Evolutionary conservation across 2,797 vertebrate species (phyloP).

Genomic region (Lacerta viridis): DNA sequence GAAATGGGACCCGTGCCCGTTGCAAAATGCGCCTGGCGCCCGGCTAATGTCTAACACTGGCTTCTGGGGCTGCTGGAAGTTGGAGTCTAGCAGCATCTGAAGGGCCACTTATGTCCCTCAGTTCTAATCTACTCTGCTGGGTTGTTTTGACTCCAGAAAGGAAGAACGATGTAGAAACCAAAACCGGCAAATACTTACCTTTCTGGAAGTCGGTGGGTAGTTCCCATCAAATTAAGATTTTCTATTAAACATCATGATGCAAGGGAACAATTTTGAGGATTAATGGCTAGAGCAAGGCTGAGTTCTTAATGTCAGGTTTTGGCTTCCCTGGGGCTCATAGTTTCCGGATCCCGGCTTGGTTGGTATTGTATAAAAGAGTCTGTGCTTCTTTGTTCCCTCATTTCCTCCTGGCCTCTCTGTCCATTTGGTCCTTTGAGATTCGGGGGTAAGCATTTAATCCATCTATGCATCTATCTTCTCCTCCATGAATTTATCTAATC

Average conservation of each 20-base stretch:
- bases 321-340: neutral
- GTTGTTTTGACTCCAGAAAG: neutral
- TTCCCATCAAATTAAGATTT: neutral
- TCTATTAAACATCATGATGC: neutral
- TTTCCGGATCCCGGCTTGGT: neutral
- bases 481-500: too few species aligned
- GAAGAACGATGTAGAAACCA: neutral
- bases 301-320: slow-evolving; percentile 25
- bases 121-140: too few species aligned
- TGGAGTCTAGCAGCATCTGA: too few species aligned
- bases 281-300: neutral
- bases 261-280: slow-evolving; percentile 13
- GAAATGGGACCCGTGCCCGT: neutral
- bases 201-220: neutral
- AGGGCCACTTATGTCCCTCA: too few species aligned
- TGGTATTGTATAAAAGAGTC: neutral
- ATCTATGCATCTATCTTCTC: too few species aligned
- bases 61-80: too few species aligned
- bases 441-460: neutral
- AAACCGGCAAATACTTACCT: neutral
- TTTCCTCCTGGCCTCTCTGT: neutral
- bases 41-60: too few species aligned
- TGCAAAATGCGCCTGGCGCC: too few species aligned
- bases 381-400: neutral
- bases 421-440: neutral